Conservation (phyloP, 2,888 invertebrate species). For the Nemurella pictetii region DNA sequence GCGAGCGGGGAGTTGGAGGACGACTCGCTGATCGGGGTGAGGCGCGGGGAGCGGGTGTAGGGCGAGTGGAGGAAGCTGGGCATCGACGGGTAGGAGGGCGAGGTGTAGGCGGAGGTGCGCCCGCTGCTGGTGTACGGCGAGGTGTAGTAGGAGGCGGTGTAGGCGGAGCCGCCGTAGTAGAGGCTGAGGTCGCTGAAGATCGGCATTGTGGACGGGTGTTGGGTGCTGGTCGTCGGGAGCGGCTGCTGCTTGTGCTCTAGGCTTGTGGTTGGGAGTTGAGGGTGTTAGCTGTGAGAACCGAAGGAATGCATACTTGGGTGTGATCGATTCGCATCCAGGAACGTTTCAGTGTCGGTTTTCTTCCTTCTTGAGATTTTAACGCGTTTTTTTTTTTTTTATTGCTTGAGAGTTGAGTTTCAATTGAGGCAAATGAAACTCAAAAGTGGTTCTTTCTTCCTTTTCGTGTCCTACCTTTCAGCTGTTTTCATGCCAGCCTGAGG, state of each 20-base stretch:
- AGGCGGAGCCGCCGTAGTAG: conserved; percentile 55
- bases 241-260: neutral
- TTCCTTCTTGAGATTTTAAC: no score
- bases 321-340: neutral
- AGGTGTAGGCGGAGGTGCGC: conserved; percentile 55
- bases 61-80: conserved; percentile 51
- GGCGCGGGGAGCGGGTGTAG: conserved; percentile 69
- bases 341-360: no score
- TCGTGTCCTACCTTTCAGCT: no score
- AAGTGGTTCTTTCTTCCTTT: no score
- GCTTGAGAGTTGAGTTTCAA: no score
- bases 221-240: neutral
- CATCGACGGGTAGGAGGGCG: conserved; percentile 53
- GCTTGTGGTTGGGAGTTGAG: no score
- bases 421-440: no score
- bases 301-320: no score
- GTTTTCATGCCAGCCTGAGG: no score
- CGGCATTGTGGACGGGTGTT: conserved; percentile 69
- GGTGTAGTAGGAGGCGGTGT: conserved; percentile 45
- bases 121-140: conserved; percentile 53
- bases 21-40: conserved; percentile 71
- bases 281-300: no score
- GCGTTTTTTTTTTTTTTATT: no score
- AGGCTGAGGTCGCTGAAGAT: conserved; percentile 68
- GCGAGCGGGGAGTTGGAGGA: neutral